These are phyloP conservation scores for Megalops atlanticus DNA, from an alignment of 2,113 vertebrate species.

Conservation along the genomic window DNA sequence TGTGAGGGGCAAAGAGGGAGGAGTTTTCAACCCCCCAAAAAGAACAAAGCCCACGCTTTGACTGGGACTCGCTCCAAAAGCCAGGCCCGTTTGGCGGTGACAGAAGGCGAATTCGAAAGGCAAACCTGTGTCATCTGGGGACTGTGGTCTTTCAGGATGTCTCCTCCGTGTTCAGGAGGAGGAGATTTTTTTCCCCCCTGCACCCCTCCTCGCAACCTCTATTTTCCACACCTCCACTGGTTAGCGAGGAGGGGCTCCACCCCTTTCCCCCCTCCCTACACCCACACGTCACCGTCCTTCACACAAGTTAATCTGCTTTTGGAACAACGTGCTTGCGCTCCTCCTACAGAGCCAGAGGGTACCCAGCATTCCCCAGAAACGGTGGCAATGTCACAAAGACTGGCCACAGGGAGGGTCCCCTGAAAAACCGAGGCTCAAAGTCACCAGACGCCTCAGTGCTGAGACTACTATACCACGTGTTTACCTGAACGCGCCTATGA, in stretches of 20 bases:
- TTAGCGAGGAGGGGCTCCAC: slow-evolving; percentile 54
- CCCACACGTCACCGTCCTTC: slow-evolving; percentile 81
- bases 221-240: too few species aligned
- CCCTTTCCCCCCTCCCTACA: slow-evolving; percentile 33
- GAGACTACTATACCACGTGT: too few species aligned
- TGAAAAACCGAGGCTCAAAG: slow-evolving; percentile 50
- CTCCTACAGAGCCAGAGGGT: slow-evolving; percentile 64
- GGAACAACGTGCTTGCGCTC: slow-evolving; percentile 80
- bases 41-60: slow-evolving; percentile 75
- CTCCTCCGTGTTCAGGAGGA: slow-evolving; percentile 58
- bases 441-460: slow-evolving; percentile 58
- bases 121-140: slow-evolving; percentile 58
- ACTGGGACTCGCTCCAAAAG: slow-evolving; percentile 60
- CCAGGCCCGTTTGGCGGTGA: slow-evolving; percentile 18
- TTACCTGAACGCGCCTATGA: too few species aligned
- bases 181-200: background rate
- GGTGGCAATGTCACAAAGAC: slow-evolving; percentile 63
- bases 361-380: slow-evolving; percentile 78
- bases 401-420: slow-evolving; percentile 32
- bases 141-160: slow-evolving; percentile 54
- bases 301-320: slow-evolving; percentile 82
- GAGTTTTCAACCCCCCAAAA: slow-evolving; percentile 49
- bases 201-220: too few species aligned
- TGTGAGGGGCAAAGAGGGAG: slow-evolving; percentile 66
- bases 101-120: slow-evolving; percentile 29